phyloP scores from a whole-genome alignment of 2,888 invertebrate species.

The Standfussiana lucernea region DNA sequence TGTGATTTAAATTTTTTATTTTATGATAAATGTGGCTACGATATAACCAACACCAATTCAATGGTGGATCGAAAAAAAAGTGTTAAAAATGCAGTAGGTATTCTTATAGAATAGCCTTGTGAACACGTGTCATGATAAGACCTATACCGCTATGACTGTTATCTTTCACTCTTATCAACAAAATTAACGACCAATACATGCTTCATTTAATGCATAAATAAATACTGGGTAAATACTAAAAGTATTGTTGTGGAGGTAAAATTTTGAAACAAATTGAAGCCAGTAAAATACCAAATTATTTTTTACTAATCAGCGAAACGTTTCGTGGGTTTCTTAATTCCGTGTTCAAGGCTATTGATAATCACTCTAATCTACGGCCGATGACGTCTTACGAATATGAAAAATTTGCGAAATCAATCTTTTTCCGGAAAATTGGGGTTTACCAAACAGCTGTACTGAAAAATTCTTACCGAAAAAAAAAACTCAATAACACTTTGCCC shows the following conservation, averaged over 20 bases:
- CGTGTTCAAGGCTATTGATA: constrained; percentile 47
- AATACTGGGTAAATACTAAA: not conserved
- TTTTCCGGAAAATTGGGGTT: not conserved
- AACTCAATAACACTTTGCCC: too few species aligned
- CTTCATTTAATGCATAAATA: constrained; percentile 37
- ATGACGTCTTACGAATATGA: constrained; percentile 41
- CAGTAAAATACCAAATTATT: not conserved
- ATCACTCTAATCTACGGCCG: constrained; percentile 35
- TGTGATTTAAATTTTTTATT: too few species aligned
- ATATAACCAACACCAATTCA: not conserved
- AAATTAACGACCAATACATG: constrained; percentile 29
- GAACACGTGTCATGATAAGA: constrained; percentile 48
- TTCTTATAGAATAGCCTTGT: constrained; percentile 1
- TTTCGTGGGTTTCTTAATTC: constrained; percentile 57
- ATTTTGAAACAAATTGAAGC: not conserved
- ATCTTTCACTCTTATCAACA: constrained; percentile 46
- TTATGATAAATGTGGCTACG: too few species aligned
- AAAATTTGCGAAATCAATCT: not conserved
- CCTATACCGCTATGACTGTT: not conserved
- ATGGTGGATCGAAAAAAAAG: not conserved
- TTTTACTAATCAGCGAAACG: constrained; percentile 6
- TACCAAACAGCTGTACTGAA: too few species aligned
- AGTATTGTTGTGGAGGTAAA: not conserved
- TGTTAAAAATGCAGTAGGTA: constrained; percentile 1
- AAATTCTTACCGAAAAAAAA: too few species aligned